A percentile compares a stretch with the other conserved stretches of the same genome.
Conservation (phyloP, 2,797 vertebrate genomes). For the Crocidura indochinensis region DNA sequence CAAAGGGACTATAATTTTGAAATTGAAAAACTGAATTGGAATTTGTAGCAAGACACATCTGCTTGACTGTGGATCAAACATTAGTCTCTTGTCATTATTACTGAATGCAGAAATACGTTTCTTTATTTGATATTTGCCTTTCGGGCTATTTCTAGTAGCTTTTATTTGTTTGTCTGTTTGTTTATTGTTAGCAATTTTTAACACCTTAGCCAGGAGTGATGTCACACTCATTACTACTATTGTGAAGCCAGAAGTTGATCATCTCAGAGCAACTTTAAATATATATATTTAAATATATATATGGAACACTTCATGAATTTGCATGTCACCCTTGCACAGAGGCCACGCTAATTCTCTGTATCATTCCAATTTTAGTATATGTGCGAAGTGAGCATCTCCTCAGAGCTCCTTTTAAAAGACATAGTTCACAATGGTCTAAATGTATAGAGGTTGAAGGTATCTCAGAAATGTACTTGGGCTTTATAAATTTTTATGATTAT, state of each 20-base stretch:
- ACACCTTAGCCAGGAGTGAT: not conserved
- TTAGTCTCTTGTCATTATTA: not conserved
- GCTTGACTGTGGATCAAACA: not conserved
- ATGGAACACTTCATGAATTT: no score
- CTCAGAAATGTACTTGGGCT: slow-evolving; percentile 1
- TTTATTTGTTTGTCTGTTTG: not conserved
- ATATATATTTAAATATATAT: no score
- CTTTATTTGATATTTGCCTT: not conserved
- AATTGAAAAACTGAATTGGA: slow-evolving; percentile 13
- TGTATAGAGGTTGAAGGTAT: not conserved
- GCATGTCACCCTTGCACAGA: no score
- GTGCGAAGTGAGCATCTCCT: no score
- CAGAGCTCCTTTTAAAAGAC: not conserved
- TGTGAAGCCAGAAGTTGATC: not conserved
- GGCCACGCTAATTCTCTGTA: no score
- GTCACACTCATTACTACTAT: no score
- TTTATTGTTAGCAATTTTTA: not conserved
- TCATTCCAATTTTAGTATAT: no score
- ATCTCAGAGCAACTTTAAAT: not conserved
- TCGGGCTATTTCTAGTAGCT: not conserved
- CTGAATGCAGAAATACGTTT: not conserved
- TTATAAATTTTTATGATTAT: slow-evolving; percentile 18
- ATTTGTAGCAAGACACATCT: slow-evolving; percentile 12
- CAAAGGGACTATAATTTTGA: slow-evolving; percentile 2
- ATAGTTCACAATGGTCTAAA: slow-evolving; percentile 3